Conservation (phyloP, 2,797 vertebrate species). For the Delichon dasypus region DNA sequence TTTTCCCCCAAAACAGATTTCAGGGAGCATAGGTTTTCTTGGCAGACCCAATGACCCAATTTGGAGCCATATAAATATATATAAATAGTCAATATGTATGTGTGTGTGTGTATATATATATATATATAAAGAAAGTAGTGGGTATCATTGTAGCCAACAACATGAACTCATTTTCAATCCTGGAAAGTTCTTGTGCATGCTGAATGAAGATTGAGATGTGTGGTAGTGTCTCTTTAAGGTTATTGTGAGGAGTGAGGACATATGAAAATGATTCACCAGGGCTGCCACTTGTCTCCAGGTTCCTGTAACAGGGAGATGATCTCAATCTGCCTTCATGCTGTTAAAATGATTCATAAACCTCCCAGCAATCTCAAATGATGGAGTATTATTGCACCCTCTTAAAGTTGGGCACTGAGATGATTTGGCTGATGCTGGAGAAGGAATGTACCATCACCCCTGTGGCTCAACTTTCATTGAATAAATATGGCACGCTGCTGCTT, state of each 20-base stretch:
- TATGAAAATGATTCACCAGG: constrained; percentile 75
- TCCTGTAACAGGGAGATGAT: constrained; percentile 80
- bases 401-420: constrained; percentile 82
- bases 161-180: background rate
- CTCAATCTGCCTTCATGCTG: constrained; percentile 81
- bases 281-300: constrained; percentile 76
- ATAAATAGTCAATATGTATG: too few species aligned
- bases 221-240: constrained; percentile 69
- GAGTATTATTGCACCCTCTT: constrained; percentile 80
- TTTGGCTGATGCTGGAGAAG: constrained; percentile 79
- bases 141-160: background rate
- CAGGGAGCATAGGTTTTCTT: background rate
- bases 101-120: background rate
- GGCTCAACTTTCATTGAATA: constrained; percentile 79
- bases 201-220: background rate
- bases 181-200: background rate
- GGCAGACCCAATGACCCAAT: background rate
- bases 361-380: constrained; percentile 78
- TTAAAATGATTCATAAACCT: constrained; percentile 82
- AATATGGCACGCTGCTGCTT: constrained; percentile 77
- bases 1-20: background rate
- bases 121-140: background rate
- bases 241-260: constrained; percentile 53
- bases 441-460: constrained; percentile 77
- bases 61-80: background rate